A percentile compares a stretch with the other conserved stretches of the same genome.
Conservation (phyloP, 1,140 invertebrate species). For the Tetramorium alpestre region DNA sequence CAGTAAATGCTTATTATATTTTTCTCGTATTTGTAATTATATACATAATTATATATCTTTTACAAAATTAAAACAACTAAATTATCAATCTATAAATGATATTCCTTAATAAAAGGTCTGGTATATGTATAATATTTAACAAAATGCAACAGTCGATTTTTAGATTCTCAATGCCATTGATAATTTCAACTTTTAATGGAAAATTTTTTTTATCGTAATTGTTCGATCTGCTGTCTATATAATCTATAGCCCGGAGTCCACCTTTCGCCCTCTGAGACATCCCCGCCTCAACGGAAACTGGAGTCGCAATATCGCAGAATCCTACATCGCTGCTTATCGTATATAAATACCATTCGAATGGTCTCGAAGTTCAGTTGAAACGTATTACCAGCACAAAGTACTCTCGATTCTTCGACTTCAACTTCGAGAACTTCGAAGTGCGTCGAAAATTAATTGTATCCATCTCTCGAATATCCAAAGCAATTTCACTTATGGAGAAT, state of each 20-base stretch:
- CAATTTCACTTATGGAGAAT: background rate
- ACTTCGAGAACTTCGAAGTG: background rate
- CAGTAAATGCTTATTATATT: background rate
- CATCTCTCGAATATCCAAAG: background rate
- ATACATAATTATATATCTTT: background rate
- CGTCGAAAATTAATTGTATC: background rate
- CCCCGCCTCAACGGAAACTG: constrained; percentile 20
- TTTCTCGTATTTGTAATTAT: background rate
- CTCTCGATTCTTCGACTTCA: background rate
- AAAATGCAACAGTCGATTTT: background rate
- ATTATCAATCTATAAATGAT: background rate
- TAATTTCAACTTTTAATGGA: background rate
- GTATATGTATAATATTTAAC: background rate
- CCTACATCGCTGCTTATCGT: constrained; percentile 14
- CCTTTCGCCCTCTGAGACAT: constrained; percentile 17
- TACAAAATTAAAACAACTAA: background rate
- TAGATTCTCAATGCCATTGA: background rate
- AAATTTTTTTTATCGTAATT: constrained; percentile 12
- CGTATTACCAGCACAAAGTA: background rate
- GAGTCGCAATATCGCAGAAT: constrained; percentile 39
- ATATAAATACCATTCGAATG: constrained; percentile 68
- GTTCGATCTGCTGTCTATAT: background rate
- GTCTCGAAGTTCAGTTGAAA: constrained; percentile 55
- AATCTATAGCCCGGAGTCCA: background rate
- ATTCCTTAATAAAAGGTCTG: background rate